These are phyloP conservation scores for Volucella inflata DNA, from an alignment of 2,888 invertebrate genomes.

Conservation along the genomic window DNA sequence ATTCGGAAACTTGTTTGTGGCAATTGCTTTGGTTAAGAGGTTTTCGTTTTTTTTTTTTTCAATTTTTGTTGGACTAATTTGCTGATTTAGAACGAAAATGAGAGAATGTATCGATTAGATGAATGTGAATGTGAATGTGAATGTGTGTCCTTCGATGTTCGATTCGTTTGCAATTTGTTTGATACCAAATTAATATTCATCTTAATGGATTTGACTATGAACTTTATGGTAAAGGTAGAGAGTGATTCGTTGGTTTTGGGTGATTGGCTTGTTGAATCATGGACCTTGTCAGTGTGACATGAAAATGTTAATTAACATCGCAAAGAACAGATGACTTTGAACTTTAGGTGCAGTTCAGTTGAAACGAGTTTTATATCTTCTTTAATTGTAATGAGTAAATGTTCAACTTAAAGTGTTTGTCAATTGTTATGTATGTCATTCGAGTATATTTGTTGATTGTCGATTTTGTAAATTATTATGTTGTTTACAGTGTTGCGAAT, in stretches of 20 bases:
- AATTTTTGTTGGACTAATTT: slow-evolving; percentile 5
- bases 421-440: too few species aligned
- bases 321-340: background rate
- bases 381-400: too few species aligned
- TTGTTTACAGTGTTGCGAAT: too few species aligned
- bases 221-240: background rate
- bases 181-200: slow-evolving; percentile 7
- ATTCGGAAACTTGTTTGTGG: slow-evolving; percentile 32
- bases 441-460: too few species aligned
- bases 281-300: slow-evolving; percentile 1
- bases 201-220: slow-evolving; percentile 6
- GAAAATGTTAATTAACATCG: background rate
- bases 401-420: too few species aligned
- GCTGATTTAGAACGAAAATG: slow-evolving; percentile 14
- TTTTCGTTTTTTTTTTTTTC: slow-evolving; percentile 14
- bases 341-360: slow-evolving; percentile 1
- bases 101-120: slow-evolving; percentile 25
- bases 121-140: slow-evolving; percentile 8
- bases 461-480: too few species aligned
- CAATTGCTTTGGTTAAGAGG: slow-evolving; percentile 32
- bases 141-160: background rate
- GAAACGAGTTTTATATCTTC: background rate
- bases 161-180: background rate
- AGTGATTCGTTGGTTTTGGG: background rate
- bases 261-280: background rate